Conservation (phyloP, 1,140 invertebrate genomes). For the Drosophila pectinifera region DNA sequence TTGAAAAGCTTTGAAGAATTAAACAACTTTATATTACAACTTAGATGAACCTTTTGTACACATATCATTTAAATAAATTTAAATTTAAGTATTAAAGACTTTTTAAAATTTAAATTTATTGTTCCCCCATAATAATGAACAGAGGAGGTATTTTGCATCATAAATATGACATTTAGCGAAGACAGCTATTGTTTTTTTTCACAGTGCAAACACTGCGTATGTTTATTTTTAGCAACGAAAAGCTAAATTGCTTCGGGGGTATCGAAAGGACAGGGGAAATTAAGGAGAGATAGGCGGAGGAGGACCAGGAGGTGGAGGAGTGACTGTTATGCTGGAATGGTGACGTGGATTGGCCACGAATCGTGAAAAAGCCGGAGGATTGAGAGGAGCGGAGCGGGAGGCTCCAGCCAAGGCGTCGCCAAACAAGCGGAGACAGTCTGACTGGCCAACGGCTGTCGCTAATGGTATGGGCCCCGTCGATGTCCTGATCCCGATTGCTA, state of each 20-base stretch:
- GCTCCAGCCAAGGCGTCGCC: constrained; percentile 47
- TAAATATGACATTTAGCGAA: too few relatives aligned
- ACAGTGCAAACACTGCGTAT: constrained; percentile 14
- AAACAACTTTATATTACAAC: too few relatives aligned
- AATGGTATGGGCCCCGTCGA: constrained; percentile 35
- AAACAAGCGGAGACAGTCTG: constrained; percentile 68
- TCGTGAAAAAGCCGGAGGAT: constrained; percentile 6
- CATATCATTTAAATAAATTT: too few relatives aligned
- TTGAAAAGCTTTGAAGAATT: neutral
- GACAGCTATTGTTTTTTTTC: too few relatives aligned
- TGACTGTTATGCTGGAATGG: constrained; percentile 42
- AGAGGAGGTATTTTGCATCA: too few relatives aligned
- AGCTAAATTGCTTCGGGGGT: constrained; percentile 30
- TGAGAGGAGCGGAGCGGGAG: constrained; percentile 21
- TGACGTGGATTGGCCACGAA: constrained; percentile 40
- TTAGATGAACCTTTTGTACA: too few relatives aligned
- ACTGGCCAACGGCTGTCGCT: constrained; percentile 75
- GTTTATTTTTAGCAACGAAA: constrained; percentile 66
- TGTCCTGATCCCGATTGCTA: constrained; percentile 4
- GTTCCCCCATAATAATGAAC: neutral
- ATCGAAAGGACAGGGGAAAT: constrained; percentile 1
- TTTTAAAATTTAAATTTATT: too few relatives aligned
- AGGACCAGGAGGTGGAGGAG: neutral
- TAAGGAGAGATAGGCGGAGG: constrained; percentile 15
- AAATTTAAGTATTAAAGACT: too few relatives aligned